Base-by-base conservation (phyloP, 2,888 invertebrate genomes). In the Gasteruption jaculator region DNA sequence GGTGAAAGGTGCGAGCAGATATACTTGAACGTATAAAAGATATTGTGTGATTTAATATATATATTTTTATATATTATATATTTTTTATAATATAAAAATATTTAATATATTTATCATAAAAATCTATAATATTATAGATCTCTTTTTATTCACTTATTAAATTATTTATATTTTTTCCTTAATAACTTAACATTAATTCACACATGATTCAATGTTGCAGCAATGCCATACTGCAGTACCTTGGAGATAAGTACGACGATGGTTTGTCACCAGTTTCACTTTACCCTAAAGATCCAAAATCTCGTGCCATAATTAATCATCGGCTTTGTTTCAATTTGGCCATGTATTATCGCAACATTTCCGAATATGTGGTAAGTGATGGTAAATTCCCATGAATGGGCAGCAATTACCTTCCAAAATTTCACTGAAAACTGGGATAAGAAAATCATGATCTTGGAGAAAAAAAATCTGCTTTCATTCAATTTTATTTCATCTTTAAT, bases 241-340 rank as follows among this genome's bases (percentile, higher is more conserved):
- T 91, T 43, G 85, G 83, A 36, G 87, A 89, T 51, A 83, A 85
- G 65, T 89, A 86, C 59, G 67, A 67, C 30, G 30, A 18, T 3
- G 77, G 75, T 34, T n/a, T n/a, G n/a, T 80, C 79, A 20, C 76
- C 77, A 7, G 79, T 78, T 10, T 68, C 74, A 5, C 66, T 89
- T 0, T 90, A 89, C 63, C 89, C 90, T 0, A 79, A 76, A 49
- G 84, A 86, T 46, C 74, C 82, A 1, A 77, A 79, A 66, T 62
- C 76, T 18, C 78, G 89, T 47, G 87, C 88, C 0, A 65, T 85
- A 38, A 81, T 91, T 3, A 89, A 91, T 68, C 87, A 88, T 53
- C 77, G 87, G 4, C 71, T 89, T 25, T 84, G 84, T 58, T 90
- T 89, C 68, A 86, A 88, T 61, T 73, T 87, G 62, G 81, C 81